Evolutionary conservation across 2,797 vertebrate species (phyloP), one percentile per base, ranked within the genome.

Genomic region (Decapterus maruadsi): DNA sequence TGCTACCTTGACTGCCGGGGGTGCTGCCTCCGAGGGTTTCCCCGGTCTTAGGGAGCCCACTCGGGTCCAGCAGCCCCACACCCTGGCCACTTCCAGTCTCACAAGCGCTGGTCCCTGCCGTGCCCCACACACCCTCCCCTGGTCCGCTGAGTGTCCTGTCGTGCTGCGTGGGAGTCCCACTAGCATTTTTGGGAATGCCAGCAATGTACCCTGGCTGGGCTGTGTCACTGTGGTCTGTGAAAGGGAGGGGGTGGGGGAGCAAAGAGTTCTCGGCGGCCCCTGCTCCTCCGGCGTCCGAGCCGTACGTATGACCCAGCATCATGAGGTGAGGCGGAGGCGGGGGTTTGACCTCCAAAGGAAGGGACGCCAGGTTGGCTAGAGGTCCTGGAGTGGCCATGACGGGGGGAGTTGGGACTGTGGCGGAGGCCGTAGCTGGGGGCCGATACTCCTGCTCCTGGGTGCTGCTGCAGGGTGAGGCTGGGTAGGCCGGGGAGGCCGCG

Each of bases 391-490:
- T 51, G 20, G 86, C 66, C 45, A 88, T 77, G 42, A 80, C 62
- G 5, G 83, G 29, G 0, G 84, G 83, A 13, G 80, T 59, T 14
- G 86, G 82, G 51, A 81, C 54, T n/a, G 82, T 8, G 16, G 75
- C 50, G 1, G 88, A 22, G 16, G 69, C 67, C 0, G 66, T 65
- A 50, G 65, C 67, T 1, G 75, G 57, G 29, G 91, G 88, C 9
- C 90, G 90, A 83, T 90, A 90, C 10, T 95, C 94, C 65, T 90
- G 90, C 22, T 94, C 94, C 48, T 93, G 94, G 40, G 83, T 85
- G 83, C 75, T 61, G 80, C 90, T 90, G 88, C 93, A 94, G 53
- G 94, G 94, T 0, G 93, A 95, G 31, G 89, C 82, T 1, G 94
- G 91, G 38, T 93, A 94, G 22, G 92, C 92, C 0, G 94, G 94